Percentiles rank a stretch among this genome's conserved stretches.
phyloP scores from a whole-genome alignment of 2,113 vertebrate species.

The Clarias magur region DNA sequence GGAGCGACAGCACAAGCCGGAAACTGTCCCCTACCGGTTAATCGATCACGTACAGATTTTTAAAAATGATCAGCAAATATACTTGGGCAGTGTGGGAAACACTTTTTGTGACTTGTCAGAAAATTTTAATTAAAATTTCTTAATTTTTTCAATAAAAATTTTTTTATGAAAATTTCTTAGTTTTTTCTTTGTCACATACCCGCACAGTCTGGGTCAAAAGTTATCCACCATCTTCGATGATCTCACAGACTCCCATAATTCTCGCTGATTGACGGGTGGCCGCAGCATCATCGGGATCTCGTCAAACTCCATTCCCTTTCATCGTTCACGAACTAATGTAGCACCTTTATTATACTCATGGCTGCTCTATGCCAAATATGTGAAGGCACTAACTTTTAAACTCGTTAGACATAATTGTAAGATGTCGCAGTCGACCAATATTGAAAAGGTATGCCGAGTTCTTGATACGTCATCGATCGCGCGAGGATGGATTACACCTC shows the following conservation, averaged over 20 bases:
- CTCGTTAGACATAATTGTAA: neutral
- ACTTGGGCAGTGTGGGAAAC: too few relatives aligned
- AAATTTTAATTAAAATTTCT: too few relatives aligned
- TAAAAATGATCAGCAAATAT: too few relatives aligned
- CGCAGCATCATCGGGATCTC: neutral
- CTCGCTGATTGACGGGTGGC: neutral
- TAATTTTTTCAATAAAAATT: too few relatives aligned
- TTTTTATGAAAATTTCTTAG: too few relatives aligned
- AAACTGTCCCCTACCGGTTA: too few relatives aligned
- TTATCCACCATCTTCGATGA: neutral
- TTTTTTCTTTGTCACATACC: too few relatives aligned
- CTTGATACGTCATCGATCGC: neutral
- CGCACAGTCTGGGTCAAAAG: neutral
- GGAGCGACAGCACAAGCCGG: too few relatives aligned
- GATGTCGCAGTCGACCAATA: neutral
- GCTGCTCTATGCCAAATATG: too few relatives aligned
- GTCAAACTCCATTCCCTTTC: neutral
- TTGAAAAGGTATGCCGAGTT: neutral
- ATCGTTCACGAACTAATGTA: neutral
- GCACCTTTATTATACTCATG: neutral
- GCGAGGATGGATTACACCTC: neutral
- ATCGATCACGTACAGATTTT: too few relatives aligned
- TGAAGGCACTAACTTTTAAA: neutral
- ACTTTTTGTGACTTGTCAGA: too few relatives aligned
- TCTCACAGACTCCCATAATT: neutral